Conservation (phyloP, 1,140 invertebrate genomes). For the Aculops lycopersici region DNA sequence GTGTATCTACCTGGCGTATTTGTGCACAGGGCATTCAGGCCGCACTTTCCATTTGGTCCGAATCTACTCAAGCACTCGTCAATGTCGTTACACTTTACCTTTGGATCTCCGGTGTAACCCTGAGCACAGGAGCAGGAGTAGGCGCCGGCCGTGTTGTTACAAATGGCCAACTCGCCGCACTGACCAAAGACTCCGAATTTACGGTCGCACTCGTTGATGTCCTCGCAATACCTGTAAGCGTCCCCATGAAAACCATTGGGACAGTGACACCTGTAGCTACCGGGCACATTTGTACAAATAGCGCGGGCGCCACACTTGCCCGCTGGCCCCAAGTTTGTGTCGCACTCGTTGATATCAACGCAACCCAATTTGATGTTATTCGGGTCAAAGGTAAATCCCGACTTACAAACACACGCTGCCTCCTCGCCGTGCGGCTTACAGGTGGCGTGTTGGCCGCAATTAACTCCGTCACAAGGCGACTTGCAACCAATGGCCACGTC, state of each 20-base stretch:
- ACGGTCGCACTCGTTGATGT: conserved; percentile 66
- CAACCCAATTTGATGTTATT: conserved; percentile 54
- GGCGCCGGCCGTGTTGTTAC: conserved; percentile 41
- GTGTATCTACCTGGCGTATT: conserved; percentile 39
- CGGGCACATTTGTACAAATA: conserved; percentile 32
- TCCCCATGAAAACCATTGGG: conserved; percentile 39
- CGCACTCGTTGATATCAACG: conserved; percentile 18
- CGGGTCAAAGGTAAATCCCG: conserved; percentile 61
- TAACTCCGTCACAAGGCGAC: conserved; percentile 54
- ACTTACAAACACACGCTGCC: conserved; percentile 60
- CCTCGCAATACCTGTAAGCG: conserved; percentile 20
- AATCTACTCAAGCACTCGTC: conserved; percentile 34
- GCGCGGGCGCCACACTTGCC: conserved; percentile 37
- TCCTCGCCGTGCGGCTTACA: conserved; percentile 58
- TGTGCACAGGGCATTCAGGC: conserved; percentile 36
- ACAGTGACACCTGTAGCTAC: conserved; percentile 36
- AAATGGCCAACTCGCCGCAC: conserved; percentile 49
- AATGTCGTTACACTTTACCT: conserved; percentile 23
- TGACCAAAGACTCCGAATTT: conserved; percentile 36
- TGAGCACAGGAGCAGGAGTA: conserved; percentile 19
- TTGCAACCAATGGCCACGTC: conserved; percentile 12
- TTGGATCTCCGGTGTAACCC: conserved; percentile 11
- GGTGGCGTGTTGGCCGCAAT: conserved; percentile 50
- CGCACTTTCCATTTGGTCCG: conserved; percentile 25
- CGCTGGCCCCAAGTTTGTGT: conserved; percentile 11